Evolutionary conservation across 37 sponge, comb jelly and placozoan species (phyloP), one percentile per base, ranked within the genome.

Genomic region (Cladorhizidae sp.): DNA sequence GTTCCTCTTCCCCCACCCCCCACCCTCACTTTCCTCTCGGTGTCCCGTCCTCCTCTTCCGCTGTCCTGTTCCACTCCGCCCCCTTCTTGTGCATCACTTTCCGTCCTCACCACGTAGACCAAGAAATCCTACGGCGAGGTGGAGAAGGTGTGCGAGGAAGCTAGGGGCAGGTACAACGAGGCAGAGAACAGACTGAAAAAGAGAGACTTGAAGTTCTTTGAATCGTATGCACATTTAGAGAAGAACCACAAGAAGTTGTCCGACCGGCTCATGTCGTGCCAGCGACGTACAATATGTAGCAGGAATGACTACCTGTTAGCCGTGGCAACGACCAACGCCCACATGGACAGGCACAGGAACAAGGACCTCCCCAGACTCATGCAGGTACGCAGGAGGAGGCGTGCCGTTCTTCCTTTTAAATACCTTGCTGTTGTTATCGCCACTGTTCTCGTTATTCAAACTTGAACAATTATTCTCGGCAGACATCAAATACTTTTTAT

Each of bases 301-400:
- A 75, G 95, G 0, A 95, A 95, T 79, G 92, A 95, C 42, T 91
- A 95, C 43, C 57, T 95, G 22, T 75, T 95, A 23, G 56, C 80
- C 8, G 12, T 95, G 29, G 80, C 74, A 26, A 77, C 75, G 1
- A 76, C 85, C 69, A 95, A 95, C 59, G 75, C 92, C 29, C 83
- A 82, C 54, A 64, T 88, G 1, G 42, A 74, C 23, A 80, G 59
- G 62, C 88, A 87, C 62, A 70, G 38, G 29, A 12, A 54, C 35
- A 54, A 70, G 22, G 92, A 91, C 55, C 68, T 95, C 1, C 80
- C 81, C 2, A 26, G 65, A 17, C 39, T 95, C 14, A 91, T 95
- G 86, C 77, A 63, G 83, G 95, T 91, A 54, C 55, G 80, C 9
- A 9, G 49, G 9, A 9, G 49, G 49, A 5, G 9, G 49, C 8